These are phyloP conservation scores for Platypus cylindrus DNA, from an alignment of 2,888 invertebrate genomes.

Conservation along the genomic window DNA sequence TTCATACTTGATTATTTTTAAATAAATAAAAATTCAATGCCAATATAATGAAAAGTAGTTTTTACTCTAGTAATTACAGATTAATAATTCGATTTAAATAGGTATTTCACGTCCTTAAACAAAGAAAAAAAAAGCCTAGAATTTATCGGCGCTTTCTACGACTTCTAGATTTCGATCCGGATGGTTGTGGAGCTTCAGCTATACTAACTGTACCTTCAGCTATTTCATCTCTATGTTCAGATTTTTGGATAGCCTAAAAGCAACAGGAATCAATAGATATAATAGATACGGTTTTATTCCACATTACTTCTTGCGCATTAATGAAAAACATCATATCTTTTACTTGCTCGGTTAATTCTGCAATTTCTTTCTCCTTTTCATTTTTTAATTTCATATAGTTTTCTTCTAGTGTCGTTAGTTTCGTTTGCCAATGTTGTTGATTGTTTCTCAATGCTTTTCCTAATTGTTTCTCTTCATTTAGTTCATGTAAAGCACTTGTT, in stretches of 20 bases:
- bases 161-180: slow-evolving; percentile 21
- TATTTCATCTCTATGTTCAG: slow-evolving; percentile 44
- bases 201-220: slow-evolving; percentile 49
- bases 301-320: slow-evolving; percentile 56
- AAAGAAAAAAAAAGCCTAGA: no score
- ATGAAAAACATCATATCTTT: slow-evolving; percentile 95
- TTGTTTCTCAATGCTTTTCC: slow-evolving; percentile 65
- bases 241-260: slow-evolving; percentile 37
- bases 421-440: slow-evolving; percentile 58
- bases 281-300: background rate
- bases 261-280: slow-evolving; percentile 1
- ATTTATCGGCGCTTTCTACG: slow-evolving; percentile 16
- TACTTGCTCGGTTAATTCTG: slow-evolving; percentile 81
- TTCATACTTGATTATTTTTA: no score
- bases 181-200: slow-evolving; percentile 29
- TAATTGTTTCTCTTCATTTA: slow-evolving; percentile 76
- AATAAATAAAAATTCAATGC: no score
- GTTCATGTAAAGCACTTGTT: slow-evolving; percentile 50
- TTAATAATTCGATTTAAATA: no score
- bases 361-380: slow-evolving; percentile 51
- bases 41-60: no score
- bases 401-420: slow-evolving; percentile 44
- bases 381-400: slow-evolving; percentile 34
- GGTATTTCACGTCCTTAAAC: no score
- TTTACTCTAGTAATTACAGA: no score